phyloP scores from a whole-genome alignment of 1,140 invertebrate species.

The Teleopsis dalmanni region DNA sequence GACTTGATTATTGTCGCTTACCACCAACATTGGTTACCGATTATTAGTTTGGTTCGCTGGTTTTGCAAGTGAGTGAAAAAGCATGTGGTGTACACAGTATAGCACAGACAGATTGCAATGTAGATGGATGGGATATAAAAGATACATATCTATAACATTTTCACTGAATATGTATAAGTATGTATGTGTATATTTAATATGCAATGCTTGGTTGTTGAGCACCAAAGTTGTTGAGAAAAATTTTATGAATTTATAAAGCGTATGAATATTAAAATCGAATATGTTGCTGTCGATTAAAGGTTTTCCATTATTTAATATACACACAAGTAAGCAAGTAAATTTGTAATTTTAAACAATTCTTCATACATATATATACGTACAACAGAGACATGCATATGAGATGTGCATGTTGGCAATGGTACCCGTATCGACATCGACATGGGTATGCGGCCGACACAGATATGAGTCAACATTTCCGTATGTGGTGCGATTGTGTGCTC shows the following conservation, averaged over 20 bases:
- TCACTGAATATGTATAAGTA: background rate
- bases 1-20: no score
- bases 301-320: slow-evolving; percentile 21
- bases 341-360: background rate
- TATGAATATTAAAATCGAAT: slow-evolving; percentile 44
- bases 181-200: background rate
- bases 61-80: slow-evolving; percentile 6
- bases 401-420: slow-evolving; percentile 16
- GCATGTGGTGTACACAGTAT: no score
- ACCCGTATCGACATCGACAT: slow-evolving; percentile 21
- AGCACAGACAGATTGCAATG: no score
- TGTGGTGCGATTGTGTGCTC: no score
- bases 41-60: slow-evolving; percentile 8
- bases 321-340: background rate
- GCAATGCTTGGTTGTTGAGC: background rate
- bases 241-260: slow-evolving; percentile 36
- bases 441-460: slow-evolving; percentile 25
- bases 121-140: background rate
- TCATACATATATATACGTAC: background rate
- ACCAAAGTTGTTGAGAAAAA: background rate
- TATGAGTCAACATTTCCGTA: slow-evolving; percentile 32
- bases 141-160: background rate
- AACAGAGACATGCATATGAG: background rate
- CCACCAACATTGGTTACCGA: background rate
- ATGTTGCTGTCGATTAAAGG: slow-evolving; percentile 43